phyloP scores from a whole-genome alignment of 1,140 invertebrate genomes.

The Scaptodrosophila lebanonensis region DNA sequence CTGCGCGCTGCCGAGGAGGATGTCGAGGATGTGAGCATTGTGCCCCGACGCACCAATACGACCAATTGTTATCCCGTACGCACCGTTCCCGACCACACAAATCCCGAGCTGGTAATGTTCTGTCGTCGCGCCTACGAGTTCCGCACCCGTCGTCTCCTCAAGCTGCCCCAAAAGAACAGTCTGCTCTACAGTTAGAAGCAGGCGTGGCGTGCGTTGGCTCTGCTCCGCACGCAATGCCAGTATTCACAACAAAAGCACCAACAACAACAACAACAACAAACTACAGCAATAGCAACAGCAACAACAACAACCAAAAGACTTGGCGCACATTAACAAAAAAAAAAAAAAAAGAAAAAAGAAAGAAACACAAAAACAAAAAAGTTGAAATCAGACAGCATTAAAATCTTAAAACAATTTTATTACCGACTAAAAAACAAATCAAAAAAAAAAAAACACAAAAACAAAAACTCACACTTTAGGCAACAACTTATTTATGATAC shows the following conservation, averaged over 20 bases:
- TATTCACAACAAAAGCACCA: not conserved
- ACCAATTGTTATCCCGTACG: constrained; percentile 65
- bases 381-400: no score
- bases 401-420: constrained; percentile 45
- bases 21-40: constrained; percentile 73
- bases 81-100: constrained; percentile 84
- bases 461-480: no score
- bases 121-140: constrained; percentile 97
- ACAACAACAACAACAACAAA: constrained; percentile 13
- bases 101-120: constrained; percentile 93
- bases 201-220: not conserved
- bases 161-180: constrained; percentile 79
- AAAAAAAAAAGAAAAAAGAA: not conserved
- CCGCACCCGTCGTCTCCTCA: constrained; percentile 87
- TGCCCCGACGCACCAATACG: constrained; percentile 54
- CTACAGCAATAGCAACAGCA: constrained; percentile 9
- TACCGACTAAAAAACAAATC: constrained; percentile 1
- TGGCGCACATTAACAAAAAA: constrained; percentile 63
- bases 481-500: no score
- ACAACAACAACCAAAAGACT: constrained; percentile 20
- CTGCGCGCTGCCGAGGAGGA: constrained; percentile 80
- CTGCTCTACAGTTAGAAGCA: constrained; percentile 38
- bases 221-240: not conserved
- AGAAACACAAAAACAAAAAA: constrained; percentile 10
- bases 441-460: no score